phyloP scores from a whole-genome alignment of 2,888 invertebrate species.

The Abrostola tripartita region DNA sequence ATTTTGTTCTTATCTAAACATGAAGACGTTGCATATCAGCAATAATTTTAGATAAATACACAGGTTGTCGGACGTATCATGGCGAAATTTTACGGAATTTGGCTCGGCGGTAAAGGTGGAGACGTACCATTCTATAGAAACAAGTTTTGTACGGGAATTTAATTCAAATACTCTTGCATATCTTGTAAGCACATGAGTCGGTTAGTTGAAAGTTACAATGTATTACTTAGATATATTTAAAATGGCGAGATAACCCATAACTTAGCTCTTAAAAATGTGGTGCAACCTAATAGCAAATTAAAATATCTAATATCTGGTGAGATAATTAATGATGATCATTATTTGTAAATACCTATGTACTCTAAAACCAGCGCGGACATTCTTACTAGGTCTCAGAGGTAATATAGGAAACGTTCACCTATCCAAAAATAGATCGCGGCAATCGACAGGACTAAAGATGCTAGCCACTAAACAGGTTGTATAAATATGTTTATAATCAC shows the following conservation, averaged over 20 bases:
- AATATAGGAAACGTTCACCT: constrained; percentile 3
- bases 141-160: constrained; percentile 44
- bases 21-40: constrained; percentile 46
- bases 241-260: constrained; percentile 38
- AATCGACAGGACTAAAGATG: background rate
- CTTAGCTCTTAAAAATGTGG: background rate
- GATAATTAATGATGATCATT: background rate
- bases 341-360: constrained; percentile 5
- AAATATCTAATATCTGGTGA: too few species aligned
- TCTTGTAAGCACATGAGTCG: constrained; percentile 45
- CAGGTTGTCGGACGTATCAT: constrained; percentile 28
- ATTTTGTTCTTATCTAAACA: constrained; percentile 53
- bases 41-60: constrained; percentile 53
- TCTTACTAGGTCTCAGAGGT: background rate
- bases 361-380: background rate
- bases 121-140: constrained; percentile 35
- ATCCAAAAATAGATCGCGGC: background rate
- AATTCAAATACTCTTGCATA: constrained; percentile 47
- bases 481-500: background rate
- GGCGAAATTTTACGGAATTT: constrained; percentile 51
- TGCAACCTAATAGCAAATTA: background rate
- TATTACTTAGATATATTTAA: constrained; percentile 48
- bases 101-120: constrained; percentile 25
- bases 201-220: constrained; percentile 48
- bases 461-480: background rate